Base-by-base conservation (phyloP, 2,888 invertebrate genomes). In the Pristionchus fissidentatus region DNA sequence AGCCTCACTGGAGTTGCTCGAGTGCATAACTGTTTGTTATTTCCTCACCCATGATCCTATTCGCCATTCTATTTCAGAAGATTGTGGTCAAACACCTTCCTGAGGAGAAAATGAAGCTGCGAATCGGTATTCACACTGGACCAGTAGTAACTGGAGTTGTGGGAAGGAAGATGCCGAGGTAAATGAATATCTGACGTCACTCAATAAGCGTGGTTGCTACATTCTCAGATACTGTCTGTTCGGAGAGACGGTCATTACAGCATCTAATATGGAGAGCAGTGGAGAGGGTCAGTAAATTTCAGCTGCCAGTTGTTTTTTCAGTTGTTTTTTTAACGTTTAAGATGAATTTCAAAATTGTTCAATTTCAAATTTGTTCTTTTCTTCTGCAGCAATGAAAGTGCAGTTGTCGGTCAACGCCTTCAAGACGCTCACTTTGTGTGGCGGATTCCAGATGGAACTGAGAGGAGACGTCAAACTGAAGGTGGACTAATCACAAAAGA, bases 51-150 rank as follows among this genome's bases (percentile, higher is more conserved):
- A 22, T n/a, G 26, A 57, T 57, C 1, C 26, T 4, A 49, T 75
- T 38, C 1, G 26, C 35, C 60, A 29, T 32, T 35, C 35, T n/a
- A 35, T 83, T 84, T 41, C 60, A 87, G 88, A 84, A 75, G 0
- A 87, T 87, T 82, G 80, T 43, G 19, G 87, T 88, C n/a, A 55
- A 49, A 1, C 88, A 88, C 43, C 55, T 55, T 13, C 87, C 87
- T 0, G 88, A 88, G 41, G 88, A 88, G 73, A 83, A 84, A 10
- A 84, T 88, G 19, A 77, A 84, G 0, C 82, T 88, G 66, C 81
- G 88, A 62, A 87, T 88, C 62, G 88, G 88, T 19, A 84, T 87
- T 26, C 88, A 88, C 55, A 80, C 87, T 8, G 88, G 81, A 7
- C 41, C 75, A 10, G 62, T 49, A 1, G 82, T 84, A 1, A 77